These are phyloP conservation scores for Agelas oroides DNA, from an alignment of 37 sponge, comb jelly and placozoan species.

Conservation along the genomic window DNA sequence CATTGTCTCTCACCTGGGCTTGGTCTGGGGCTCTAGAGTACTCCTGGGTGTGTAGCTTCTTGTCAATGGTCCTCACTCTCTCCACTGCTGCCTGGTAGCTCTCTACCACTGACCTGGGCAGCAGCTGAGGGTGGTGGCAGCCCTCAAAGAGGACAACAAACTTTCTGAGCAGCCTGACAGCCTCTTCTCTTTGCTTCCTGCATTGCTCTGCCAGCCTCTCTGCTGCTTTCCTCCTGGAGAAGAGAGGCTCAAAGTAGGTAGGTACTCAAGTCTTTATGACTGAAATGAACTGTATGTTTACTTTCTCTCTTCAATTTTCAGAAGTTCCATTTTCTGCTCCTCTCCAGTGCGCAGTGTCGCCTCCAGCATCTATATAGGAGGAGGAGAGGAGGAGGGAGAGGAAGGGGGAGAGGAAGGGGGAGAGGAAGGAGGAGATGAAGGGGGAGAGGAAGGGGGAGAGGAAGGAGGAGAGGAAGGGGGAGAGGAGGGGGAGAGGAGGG, in stretches of 20 bases:
- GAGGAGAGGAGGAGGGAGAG: not conserved
- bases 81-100: not conserved
- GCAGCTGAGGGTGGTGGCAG: slow-evolving; percentile 24
- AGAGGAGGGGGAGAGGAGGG: too few species aligned
- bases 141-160: not conserved
- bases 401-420: not conserved
- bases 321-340: slow-evolving; percentile 13
- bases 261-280: not conserved
- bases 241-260: not conserved
- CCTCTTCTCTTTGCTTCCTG: not conserved
- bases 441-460: too few species aligned
- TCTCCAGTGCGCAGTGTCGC: slow-evolving; percentile 16
- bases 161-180: not conserved
- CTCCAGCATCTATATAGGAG: slow-evolving; percentile 1
- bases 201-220: not conserved
- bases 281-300: not conserved
- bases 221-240: not conserved
- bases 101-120: not conserved
- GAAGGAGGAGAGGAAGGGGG: too few species aligned
- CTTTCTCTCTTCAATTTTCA: slow-evolving; percentile 3
- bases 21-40: not conserved
- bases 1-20: not conserved
- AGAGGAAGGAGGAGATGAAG: too few species aligned
- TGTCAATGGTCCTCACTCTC: not conserved
- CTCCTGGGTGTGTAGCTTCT: not conserved